These are phyloP conservation scores for Sialis fuliginosa DNA, from an alignment of 2,888 invertebrate genomes.

Conservation along the genomic window DNA sequence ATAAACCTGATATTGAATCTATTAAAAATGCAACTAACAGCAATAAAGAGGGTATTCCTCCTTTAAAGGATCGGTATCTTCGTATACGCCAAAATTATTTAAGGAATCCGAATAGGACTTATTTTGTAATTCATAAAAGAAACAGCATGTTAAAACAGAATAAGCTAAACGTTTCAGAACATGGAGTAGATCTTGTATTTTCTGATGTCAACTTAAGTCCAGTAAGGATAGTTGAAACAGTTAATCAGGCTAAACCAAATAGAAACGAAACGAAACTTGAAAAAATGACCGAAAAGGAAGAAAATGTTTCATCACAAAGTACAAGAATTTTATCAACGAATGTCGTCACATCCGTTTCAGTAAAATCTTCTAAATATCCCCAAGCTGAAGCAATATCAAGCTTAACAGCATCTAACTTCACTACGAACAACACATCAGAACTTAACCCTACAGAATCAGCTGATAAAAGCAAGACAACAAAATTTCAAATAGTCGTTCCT, in stretches of 20 bases:
- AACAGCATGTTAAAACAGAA: conserved; percentile 2
- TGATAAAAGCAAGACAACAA: neutral
- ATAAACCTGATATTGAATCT: neutral
- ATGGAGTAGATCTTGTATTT: no score
- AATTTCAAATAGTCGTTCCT: conserved; percentile 4
- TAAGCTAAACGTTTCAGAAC: neutral
- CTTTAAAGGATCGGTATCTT: neutral
- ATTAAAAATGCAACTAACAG: neutral
- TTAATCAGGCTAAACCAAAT: no score
- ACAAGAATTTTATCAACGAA: conserved; percentile 33
- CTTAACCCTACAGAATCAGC: neutral
- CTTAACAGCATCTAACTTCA: neutral
- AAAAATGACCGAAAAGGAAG: neutral
- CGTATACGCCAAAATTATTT: neutral
- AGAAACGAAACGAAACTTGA: neutral
- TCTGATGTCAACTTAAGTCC: no score
- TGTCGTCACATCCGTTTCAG: conserved; percentile 33
- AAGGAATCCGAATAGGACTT: conserved; percentile 3
- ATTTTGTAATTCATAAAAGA: conserved; percentile 1
- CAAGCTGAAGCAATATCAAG: neutral
- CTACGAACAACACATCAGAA: neutral
- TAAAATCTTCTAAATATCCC: conserved; percentile 27
- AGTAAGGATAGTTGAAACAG: no score
- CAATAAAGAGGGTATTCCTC: no score
- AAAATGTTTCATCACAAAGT: conserved; percentile 17